Base-by-base conservation (phyloP, 2,113 vertebrate genomes). In the Ellobius talpinus region DNA sequence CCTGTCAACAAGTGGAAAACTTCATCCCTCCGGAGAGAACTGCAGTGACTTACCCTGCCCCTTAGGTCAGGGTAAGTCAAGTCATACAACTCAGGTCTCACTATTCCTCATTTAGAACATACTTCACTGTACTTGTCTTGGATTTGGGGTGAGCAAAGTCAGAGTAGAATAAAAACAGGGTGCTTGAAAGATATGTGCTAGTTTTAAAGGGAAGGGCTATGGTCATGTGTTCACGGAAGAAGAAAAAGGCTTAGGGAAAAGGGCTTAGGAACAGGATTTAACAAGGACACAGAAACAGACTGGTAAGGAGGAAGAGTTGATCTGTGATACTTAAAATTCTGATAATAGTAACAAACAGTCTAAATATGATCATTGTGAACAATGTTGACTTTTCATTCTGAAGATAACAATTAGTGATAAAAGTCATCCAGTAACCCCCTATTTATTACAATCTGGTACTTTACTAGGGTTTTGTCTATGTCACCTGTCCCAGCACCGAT, bases 381-480 rank as follows among this genome's bases (percentile, higher is more conserved):
- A 52, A 29, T 17, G 2, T n/a, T n/a, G 0, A 52, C 81, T 96
- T 86, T 39, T 76, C 81, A 13, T 42, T 73, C n/a, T 77, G 13
- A 55, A 96, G 36, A 76, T 78, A 86, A 74, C 8, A 50, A 39
- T 84, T n/a, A 77, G 68, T 90, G 76, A 85, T 88, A 21, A 39
- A 84, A 42, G 82, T 61, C n/a, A 81, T 9, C 19, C 72, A 66
- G 7, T 52, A 39, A 87, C 45, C 82, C 36, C 26, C 7, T 14
- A 70, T 19, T 89, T 84, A 72, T 11, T 88, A 87, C 94, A 95
- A 73, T 42, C 33, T 87, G 2, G 81, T n/a, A 82, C 12, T 87
- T 82, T 82, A 55, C 47, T 78, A 65, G 92, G 47, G 12, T 50
- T 29, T 94, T 91, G 42, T 93, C 65, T 8, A 66, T 84, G 29